Percentiles rank a stretch among this genome's conserved stretches.
These are phyloP conservation scores for Synergus umbraculus DNA, from an alignment of 2,888 invertebrate species.

Conservation along the genomic window DNA sequence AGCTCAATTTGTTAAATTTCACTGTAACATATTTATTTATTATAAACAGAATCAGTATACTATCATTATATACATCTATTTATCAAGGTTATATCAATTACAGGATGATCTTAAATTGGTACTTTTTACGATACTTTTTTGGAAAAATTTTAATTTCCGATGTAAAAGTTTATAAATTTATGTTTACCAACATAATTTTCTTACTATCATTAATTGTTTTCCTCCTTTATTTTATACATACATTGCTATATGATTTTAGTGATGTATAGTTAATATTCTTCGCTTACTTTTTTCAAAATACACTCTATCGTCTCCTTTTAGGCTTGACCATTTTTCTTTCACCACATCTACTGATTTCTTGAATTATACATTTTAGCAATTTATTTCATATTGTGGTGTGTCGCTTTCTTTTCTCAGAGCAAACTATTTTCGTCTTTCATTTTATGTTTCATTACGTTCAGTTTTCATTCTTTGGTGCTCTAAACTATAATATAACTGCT, in stretches of 20 bases:
- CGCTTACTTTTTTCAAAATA: not conserved
- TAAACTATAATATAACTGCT: conserved; percentile 5
- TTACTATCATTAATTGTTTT: not conserved
- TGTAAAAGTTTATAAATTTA: not conserved
- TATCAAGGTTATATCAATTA: not conserved
- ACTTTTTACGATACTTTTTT: not conserved
- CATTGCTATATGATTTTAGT: not conserved
- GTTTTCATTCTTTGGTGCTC: not conserved
- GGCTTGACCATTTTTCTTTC: too few relatives aligned
- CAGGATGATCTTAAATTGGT: conserved; percentile 25
- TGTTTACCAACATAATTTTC: not conserved
- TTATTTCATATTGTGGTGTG: too few relatives aligned
- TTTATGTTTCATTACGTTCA: not conserved
- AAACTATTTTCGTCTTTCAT: not conserved
- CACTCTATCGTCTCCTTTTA: too few relatives aligned
- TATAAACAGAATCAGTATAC: conserved; percentile 43
- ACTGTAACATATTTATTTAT: conserved; percentile 46
- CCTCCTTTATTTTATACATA: not conserved
- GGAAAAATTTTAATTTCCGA: not conserved
- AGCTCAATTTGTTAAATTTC: not conserved
- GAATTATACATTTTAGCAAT: too few relatives aligned
- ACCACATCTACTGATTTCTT: too few relatives aligned
- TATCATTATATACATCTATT: conserved; percentile 12
- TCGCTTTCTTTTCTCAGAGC: too few relatives aligned
- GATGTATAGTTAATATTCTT: not conserved